These are phyloP conservation scores for Liasis olivaceus DNA, from an alignment of 2,797 vertebrate species.

Conservation along the genomic window DNA sequence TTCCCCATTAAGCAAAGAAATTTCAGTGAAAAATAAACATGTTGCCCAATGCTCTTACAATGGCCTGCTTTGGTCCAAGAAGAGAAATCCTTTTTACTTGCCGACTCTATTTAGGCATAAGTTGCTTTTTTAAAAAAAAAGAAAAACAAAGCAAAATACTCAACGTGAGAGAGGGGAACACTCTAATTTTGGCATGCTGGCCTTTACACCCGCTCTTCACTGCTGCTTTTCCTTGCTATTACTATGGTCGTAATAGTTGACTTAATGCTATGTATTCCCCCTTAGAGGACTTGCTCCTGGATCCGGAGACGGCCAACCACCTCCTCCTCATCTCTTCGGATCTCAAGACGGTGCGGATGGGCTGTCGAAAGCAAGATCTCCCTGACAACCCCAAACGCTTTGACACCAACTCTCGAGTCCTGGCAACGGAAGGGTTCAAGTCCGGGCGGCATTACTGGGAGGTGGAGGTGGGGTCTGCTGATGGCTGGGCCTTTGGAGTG, in stretches of 20 bases:
- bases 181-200: not conserved
- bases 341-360: constrained; percentile 73
- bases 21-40: not conserved
- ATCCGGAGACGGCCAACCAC: constrained; percentile 73
- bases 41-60: not conserved
- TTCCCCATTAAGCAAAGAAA: not conserved
- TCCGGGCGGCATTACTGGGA: constrained; percentile 75
- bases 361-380: constrained; percentile 69
- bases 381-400: constrained; percentile 71
- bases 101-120: not conserved
- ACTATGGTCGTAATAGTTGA: not conserved
- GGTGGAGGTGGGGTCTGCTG: constrained; percentile 74
- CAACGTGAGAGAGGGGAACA: not conserved
- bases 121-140: not conserved
- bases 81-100: not conserved
- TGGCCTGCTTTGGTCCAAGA: not conserved
- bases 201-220: not conserved
- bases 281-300: constrained; percentile 74
- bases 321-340: constrained; percentile 75
- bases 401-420: constrained; percentile 73
- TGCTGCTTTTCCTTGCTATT: not conserved
- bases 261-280: constrained; percentile 10
- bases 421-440: constrained; percentile 67
- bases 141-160: not conserved
- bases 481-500: constrained; percentile 77